Conservation (phyloP, 92 coral and sea anemone genomes). For the Micromussa lordhowensis region DNA sequence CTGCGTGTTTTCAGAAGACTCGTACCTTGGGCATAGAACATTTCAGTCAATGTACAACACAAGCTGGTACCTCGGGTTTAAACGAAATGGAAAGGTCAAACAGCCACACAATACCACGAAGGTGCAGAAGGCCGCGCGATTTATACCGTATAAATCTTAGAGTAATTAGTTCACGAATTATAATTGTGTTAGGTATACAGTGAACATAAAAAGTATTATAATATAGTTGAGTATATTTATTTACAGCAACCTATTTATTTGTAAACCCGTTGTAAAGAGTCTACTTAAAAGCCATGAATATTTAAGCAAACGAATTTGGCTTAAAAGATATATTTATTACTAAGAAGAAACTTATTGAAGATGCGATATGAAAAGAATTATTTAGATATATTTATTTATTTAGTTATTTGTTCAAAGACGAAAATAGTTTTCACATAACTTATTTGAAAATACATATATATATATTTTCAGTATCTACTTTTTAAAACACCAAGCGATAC, state of each 20-base stretch:
- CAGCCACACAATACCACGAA: constrained; percentile 37
- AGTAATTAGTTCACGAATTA: not conserved
- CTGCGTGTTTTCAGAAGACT: constrained; percentile 20
- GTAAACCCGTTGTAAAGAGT: too few relatives aligned
- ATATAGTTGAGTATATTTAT: not conserved
- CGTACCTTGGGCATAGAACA: not conserved
- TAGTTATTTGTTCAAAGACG: not conserved
- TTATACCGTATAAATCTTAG: not conserved
- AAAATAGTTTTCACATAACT: not conserved
- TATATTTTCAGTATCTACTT: constrained; percentile 14
- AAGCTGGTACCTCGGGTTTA: constrained; percentile 38
- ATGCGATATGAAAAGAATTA: not conserved
- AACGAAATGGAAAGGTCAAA: constrained; percentile 26
- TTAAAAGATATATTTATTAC: not conserved
- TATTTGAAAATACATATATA: constrained; percentile 8
- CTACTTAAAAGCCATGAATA: not conserved
- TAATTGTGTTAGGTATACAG: constrained; percentile 12
- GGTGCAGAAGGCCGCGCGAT: constrained; percentile 32
- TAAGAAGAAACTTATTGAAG: not conserved
- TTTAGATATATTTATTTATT: constrained; percentile 11
- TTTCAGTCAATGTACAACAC: constrained; percentile 15
- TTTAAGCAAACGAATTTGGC: not conserved
- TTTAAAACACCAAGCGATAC: constrained; percentile 10
- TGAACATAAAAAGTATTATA: not conserved
- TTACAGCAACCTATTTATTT: not conserved